These are phyloP conservation scores for Drosophila pruinosa DNA, from an alignment of 1,140 invertebrate species.

Conservation along the genomic window DNA sequence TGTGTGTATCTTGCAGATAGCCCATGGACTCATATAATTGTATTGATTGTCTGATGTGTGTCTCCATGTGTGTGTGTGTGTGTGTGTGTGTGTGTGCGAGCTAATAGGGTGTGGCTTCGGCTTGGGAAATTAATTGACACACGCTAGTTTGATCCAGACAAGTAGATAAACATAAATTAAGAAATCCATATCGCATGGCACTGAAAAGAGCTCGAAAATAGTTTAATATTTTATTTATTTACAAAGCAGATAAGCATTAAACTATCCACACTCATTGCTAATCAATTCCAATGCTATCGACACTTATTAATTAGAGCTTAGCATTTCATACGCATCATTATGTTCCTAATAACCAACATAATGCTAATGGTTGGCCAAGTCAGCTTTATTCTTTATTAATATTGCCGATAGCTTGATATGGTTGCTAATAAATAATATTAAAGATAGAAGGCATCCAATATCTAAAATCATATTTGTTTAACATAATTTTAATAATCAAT, in stretches of 20 bases:
- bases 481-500: no score
- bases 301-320: not conserved
- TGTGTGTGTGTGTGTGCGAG: constrained; percentile 6
- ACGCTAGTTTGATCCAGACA: constrained; percentile 25
- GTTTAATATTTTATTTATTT: not conserved
- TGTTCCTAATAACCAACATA: not conserved
- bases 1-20: constrained; percentile 17
- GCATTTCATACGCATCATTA: not conserved
- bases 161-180: constrained; percentile 24
- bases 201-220: not conserved
- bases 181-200: constrained; percentile 9
- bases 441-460: no score
- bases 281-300: not conserved
- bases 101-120: constrained; percentile 28
- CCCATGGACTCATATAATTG: constrained; percentile 10
- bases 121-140: constrained; percentile 40
- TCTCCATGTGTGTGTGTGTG: not conserved
- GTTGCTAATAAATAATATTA: not conserved
- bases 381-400: not conserved
- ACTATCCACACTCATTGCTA: not conserved
- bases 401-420: no score
- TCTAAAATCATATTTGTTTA: no score
- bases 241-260: not conserved
- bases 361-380: not conserved
- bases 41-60: constrained; percentile 38